A percentile compares a stretch with the other conserved stretches of the same genome.
phyloP scores from a whole-genome alignment of 2,888 invertebrate genomes.

The Pheosia tremula region DNA sequence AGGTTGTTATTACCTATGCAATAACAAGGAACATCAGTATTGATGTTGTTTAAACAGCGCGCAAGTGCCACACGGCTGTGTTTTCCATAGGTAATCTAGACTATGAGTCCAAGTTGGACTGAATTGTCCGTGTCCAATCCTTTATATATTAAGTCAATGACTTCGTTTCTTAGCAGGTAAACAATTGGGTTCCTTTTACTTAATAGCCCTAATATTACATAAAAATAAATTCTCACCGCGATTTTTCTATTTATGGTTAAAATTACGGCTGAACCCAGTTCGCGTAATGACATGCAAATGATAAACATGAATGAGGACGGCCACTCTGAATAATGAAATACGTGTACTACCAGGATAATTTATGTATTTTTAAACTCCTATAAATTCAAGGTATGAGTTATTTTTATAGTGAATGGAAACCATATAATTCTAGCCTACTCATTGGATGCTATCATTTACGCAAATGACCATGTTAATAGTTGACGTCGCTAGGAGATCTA shows the following conservation, averaged over 20 bases:
- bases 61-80: too few relatives aligned
- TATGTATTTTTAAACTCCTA: neutral
- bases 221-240: neutral
- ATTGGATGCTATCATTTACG: too few relatives aligned
- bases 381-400: too few relatives aligned
- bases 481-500: too few relatives aligned
- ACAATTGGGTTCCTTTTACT: neutral
- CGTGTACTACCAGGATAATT: neutral
- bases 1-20: slow-evolving; percentile 2
- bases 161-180: too few relatives aligned
- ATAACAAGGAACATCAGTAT: slow-evolving; percentile 3
- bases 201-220: neutral
- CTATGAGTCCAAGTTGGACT: too few relatives aligned
- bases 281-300: slow-evolving; percentile 18
- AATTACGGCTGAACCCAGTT: neutral
- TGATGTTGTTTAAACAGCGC: neutral
- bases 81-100: too few relatives aligned
- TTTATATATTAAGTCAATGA: too few relatives aligned
- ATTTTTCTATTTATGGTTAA: neutral
- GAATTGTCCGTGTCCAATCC: too few relatives aligned
- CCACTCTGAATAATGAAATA: slow-evolving; percentile 8
- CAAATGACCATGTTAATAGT: too few relatives aligned
- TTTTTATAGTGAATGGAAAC: too few relatives aligned
- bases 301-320: slow-evolving; percentile 11
- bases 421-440: too few relatives aligned